Evolutionary conservation across 2,888 invertebrate genomes (phyloP).

Genomic region (Campoplex nolae): DNA sequence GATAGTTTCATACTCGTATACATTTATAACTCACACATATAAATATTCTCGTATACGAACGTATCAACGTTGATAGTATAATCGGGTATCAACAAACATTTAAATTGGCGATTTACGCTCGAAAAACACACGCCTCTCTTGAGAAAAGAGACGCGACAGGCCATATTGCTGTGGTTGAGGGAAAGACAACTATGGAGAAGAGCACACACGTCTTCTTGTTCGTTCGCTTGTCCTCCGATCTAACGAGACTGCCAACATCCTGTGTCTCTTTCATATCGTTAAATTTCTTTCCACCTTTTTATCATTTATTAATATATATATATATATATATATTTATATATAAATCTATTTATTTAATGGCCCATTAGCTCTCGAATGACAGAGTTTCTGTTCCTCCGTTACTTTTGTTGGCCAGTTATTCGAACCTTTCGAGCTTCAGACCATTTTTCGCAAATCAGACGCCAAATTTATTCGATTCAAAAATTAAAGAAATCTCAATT

Average conservation of each 20-base stretch:
- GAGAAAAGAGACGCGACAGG: conserved; percentile 1
- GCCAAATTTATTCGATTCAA: neutral
- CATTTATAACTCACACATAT: conserved; percentile 19
- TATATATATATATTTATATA: neutral
- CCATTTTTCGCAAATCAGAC: neutral
- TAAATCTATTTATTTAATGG: conserved; percentile 57
- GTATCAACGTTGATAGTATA: conserved; percentile 9
- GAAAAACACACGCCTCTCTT: conserved; percentile 16
- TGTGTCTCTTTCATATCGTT: conserved; percentile 27
- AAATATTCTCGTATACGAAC: neutral
- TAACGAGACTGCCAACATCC: conserved; percentile 53
- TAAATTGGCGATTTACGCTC: conserved; percentile 55
- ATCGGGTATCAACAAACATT: conserved; percentile 56
- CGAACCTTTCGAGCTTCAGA: conserved; percentile 41
- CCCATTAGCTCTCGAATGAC: conserved; percentile 66
- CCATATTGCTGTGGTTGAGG: neutral
- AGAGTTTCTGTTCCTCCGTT: conserved; percentile 10
- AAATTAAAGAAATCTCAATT: conserved; percentile 10
- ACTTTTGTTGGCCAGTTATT: conserved; percentile 40
- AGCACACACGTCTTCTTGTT: conserved; percentile 25
- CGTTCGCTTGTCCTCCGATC: conserved; percentile 57
- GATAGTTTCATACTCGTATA: conserved; percentile 56
- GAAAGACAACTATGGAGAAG: neutral
- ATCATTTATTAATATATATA: too few species aligned
- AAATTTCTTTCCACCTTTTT: neutral